These are phyloP conservation scores for Drosophila micromelanica DNA, from an alignment of 1,140 invertebrate species.

Conservation along the genomic window DNA sequence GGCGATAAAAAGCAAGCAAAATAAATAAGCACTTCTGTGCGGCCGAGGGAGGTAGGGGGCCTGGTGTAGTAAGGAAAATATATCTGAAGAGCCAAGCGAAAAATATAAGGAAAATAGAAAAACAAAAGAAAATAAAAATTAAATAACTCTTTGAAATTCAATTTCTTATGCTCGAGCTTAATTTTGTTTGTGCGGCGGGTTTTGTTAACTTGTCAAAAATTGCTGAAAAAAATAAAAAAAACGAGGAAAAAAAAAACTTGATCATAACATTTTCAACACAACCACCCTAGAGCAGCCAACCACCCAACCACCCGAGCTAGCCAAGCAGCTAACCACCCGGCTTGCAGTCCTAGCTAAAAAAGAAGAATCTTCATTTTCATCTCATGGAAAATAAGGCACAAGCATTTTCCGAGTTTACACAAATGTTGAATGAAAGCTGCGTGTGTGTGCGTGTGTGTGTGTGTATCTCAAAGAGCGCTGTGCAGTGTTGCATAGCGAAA, in stretches of 20 bases:
- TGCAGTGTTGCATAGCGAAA: background rate
- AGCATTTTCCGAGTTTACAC: conserved; percentile 42
- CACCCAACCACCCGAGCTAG: conserved; percentile 4
- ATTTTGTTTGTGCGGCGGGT: conserved; percentile 59
- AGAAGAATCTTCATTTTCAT: conserved; percentile 15
- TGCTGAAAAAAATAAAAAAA: conserved; percentile 15
- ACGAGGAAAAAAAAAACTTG: conserved; percentile 46
- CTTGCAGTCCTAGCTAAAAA: conserved; percentile 5
- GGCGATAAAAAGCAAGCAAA: conserved; percentile 19
- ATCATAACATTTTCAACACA: conserved; percentile 55
- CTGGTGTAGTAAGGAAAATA: background rate
- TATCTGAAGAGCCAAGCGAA: conserved; percentile 9
- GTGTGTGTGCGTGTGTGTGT: too few relatives aligned
- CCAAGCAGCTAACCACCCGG: conserved; percentile 5
- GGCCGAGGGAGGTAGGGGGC: background rate
- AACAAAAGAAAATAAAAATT: conserved; percentile 28
- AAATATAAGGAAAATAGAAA: conserved; percentile 14
- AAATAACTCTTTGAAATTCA: conserved; percentile 77
- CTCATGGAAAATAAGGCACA: conserved; percentile 44
- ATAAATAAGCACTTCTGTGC: conserved; percentile 54
- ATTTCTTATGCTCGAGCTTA: conserved; percentile 67
- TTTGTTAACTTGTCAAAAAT: conserved; percentile 47
- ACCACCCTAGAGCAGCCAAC: conserved; percentile 2
- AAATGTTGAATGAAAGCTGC: conserved; percentile 43
- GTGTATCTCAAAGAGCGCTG: background rate